Base-by-base conservation (phyloP, 2,113 vertebrate species). In the Vidua macroura region DNA sequence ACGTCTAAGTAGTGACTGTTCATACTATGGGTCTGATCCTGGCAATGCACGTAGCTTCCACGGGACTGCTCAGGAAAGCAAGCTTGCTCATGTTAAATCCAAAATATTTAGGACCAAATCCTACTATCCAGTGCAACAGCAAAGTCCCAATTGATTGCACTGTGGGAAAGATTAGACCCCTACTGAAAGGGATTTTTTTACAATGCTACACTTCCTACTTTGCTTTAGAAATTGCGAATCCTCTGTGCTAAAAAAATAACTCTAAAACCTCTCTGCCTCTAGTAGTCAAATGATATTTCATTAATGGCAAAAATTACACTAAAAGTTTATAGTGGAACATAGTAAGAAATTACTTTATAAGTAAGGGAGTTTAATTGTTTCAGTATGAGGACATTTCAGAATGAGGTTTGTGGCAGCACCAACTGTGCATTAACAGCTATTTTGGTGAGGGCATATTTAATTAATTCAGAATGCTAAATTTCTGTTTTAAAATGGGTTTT, bases 131-230 rank as follows among this genome's bases (percentile, higher is more conserved):
- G 18, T 63, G 64, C 63, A 31, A 64, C 20, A 64, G 73, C 27
- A 73, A 90, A 92, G 49, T 59, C 59, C 19, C 63, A 83, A 8
- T 46, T 83, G 53, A 92, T 75, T 94, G 88, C 51, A 21, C 66
- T 81, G 58, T 11, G 3, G 86, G 75, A 76, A 92, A 92, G 72
- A 92, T 92, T 80, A 90, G 56, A 90, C 41, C 44, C 58, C n/a
- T 58, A 75, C 73, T 37, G 46, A 92, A 95, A 88, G 30, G 23
- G 81, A 70, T 95, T 91, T 70, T 60, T 94, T 95, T 95, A 83
- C 92, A 86, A 87, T 24, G 11, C 63, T 73, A 69, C 27, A 25
- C 30, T 39, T 66, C 48, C 67, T 84, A 27, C 41, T 75, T 69
- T 69, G 27, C 64, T 85, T 94, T 69, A 93, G 88, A 86, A 78